Evolutionary conservation across 2,888 invertebrate genomes (phyloP), one percentile per base, ranked within the genome.

Genomic region (Chirona hameri): DNA sequence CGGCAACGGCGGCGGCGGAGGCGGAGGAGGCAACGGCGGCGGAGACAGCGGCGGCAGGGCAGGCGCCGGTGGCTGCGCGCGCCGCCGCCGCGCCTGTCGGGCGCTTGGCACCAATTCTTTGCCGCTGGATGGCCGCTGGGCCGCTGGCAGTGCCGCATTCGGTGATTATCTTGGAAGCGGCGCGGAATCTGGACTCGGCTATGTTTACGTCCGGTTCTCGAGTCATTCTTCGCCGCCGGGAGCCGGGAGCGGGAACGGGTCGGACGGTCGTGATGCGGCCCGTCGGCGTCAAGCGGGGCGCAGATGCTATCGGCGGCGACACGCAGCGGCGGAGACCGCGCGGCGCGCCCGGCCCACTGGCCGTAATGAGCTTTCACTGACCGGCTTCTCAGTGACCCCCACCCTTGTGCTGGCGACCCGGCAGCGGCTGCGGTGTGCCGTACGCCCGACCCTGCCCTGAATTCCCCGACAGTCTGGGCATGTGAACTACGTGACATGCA

Each of bases 81-180:
- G 72, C 31, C 31, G 31, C 31, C 72, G 31, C 72, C 31, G 31
- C 12, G 31, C 72, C 72, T 72, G 72, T 18, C 72, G 31, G 31
- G 15, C 29, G 69, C 15, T 29, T 69, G 69, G 69, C 69, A 69
- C 76, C 76, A 29, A 76, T 76, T 76, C 76, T 76, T 39, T 9
- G 21, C 39, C 76, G 76, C 31, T 76, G 29, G 29, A 69, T n/a
- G 14, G 69, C 69, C 69, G 48, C 48, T 48, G 39, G 76, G 39
- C 60, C 18, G 29, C 18, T 39, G 76, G 76, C 76, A 72, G 21
- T 15, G 39, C 15, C 76, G 18, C 76, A 76, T 39, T 21, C 76
- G 39, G 76, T 76, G 76, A 39, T 76, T 76, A 76, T 76, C 76
- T 76, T 76, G 76, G 39, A 76, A 76, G 76, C 76, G 3, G 21